These are phyloP conservation scores for Spongilla lacustris DNA, from an alignment of 37 sponge, comb jelly and placozoan species.

Conservation along the genomic window DNA sequence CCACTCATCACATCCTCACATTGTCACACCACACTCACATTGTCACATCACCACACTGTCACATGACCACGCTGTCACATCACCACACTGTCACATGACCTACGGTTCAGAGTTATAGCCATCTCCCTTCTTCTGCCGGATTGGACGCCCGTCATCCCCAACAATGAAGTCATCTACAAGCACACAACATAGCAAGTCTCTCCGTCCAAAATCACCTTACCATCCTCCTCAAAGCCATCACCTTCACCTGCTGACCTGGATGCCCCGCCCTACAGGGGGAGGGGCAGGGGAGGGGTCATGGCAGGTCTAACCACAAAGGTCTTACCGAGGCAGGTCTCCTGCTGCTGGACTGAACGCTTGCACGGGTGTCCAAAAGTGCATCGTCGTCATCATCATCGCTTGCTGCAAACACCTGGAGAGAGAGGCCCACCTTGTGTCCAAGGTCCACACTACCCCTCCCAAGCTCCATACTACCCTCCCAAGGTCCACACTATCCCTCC, in stretches of 20 bases:
- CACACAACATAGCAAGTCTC: background rate
- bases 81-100: conserved; percentile 6
- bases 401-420: too few relatives aligned
- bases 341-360: background rate
- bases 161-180: conserved; percentile 83
- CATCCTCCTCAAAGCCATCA: background rate
- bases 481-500: too few relatives aligned
- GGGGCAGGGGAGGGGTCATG: too few relatives aligned
- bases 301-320: too few relatives aligned
- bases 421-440: too few relatives aligned
- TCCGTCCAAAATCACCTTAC: background rate
- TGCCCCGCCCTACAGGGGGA: background rate
- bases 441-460: too few relatives aligned
- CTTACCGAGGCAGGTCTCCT: background rate
- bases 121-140: conserved; percentile 53
- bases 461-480: too few relatives aligned
- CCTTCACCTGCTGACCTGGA: background rate
- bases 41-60: background rate
- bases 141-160: conserved; percentile 82
- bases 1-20: too few relatives aligned
- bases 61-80: too few relatives aligned
- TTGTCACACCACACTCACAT: background rate
- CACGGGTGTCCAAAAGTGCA: background rate
- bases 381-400: too few relatives aligned
- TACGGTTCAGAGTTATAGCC: conserved; percentile 64